These are phyloP conservation scores for Sigmodon hispidus DNA, from an alignment of 2,113 vertebrate genomes.

Conservation along the genomic window DNA sequence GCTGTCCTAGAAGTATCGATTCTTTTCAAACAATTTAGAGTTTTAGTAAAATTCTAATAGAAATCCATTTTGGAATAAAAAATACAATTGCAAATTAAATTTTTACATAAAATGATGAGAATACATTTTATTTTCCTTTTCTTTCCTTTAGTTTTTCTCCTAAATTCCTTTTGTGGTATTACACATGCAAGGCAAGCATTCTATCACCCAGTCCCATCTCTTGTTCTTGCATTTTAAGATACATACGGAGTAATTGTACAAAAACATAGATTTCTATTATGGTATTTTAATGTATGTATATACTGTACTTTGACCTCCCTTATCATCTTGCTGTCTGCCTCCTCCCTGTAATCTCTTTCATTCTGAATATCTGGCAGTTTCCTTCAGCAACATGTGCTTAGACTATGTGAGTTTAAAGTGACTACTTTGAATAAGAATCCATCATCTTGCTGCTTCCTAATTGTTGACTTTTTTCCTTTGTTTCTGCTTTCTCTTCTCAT, in stretches of 20 bases:
- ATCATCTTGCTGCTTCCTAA: neutral
- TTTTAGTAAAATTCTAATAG: conserved; percentile 47
- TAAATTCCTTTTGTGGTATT: neutral
- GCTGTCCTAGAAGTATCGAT: neutral
- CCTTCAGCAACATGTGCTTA: neutral
- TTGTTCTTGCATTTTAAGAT: neutral
- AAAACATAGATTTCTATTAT: neutral
- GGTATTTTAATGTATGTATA: neutral
- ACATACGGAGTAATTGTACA: neutral
- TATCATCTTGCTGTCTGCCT: too few species aligned
- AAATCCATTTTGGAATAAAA: neutral
- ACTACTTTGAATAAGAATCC: neutral
- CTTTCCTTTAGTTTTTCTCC: neutral
- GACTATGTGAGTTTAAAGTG: neutral
- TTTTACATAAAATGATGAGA: neutral
- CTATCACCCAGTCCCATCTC: neutral
- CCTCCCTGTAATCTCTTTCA: neutral
- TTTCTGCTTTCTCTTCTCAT: neutral
- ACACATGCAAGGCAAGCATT: neutral
- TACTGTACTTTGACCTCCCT: neutral
- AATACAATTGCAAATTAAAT: neutral
- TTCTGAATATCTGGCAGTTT: neutral
- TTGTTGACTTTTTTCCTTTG: neutral
- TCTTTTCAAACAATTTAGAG: conserved; percentile 29
- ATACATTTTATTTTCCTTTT: neutral